Base-by-base conservation (phyloP, 2,113 vertebrate species). In the Microtus oregoni region DNA sequence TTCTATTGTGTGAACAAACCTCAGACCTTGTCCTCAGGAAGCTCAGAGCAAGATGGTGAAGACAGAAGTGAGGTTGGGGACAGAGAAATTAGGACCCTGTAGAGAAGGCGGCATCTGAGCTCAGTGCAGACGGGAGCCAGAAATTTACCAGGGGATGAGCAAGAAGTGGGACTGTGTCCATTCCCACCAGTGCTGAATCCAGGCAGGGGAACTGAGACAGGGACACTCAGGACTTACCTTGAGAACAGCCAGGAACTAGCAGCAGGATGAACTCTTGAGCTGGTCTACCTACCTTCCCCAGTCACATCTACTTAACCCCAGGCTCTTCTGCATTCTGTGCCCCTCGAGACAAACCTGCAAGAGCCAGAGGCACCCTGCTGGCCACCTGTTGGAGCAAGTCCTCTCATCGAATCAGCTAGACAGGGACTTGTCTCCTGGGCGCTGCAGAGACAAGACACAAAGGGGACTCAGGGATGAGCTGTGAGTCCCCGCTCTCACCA, bases 171-270 rank as follows among this genome's bases (percentile, higher is more conserved):
- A 26, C 50, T 12, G 2, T 38, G n/a, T 28, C 55, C 47, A 14
- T 82, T 30, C 50, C 61, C 65, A 65, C n/a, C 78, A 41, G 35
- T 55, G 50, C 61, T 41, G 47, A 52, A 30, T 68, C 63, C 70
- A 78, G 70, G 61, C 50, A 52, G 90, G 63, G 47, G 93, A 96
- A 92, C 55, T 15, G 52, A 96, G 76, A 14, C 61, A 52, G 61
- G 52, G 76, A 67, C n/a, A 67, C 44, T 86, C 47, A 19, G 47
- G 11, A 73, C 41, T 70, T 82, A 47, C 88, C 70, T 82, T 38
- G 32, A 65, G 24, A 32, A 78, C 1, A 19, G 61, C 83, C 24
- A 20, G 52, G 41, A 79, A 52, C 78, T 78, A 92, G 28, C 68
- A 50, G 41, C 41, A 82, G n/a, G 52, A 30, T 22, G 19, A 24